Base-by-base conservation (phyloP, 2,888 invertebrate species). In the Cryptocephalus primarius region DNA sequence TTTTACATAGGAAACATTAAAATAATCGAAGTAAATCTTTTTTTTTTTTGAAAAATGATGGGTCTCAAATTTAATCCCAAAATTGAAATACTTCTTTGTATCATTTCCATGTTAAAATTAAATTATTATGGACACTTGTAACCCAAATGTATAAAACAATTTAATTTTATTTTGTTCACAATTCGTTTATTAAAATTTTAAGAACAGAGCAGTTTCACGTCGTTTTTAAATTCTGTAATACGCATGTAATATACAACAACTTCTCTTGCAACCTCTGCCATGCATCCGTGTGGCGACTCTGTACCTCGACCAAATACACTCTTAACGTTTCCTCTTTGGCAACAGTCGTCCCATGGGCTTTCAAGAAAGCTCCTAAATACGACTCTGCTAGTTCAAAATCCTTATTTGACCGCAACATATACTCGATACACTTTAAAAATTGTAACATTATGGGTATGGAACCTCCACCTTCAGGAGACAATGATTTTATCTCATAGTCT, bases 371-470 rank as follows among this genome's bases (percentile, higher is more conserved):
- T 40, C 84, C 83, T 49, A 96, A 75, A 70, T 94, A 96, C 0
- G 94, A 83, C 65, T 95, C 90, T 0, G 85, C 83, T 46, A 95
- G 71, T 72, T 97, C 96, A 69, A 92, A 96, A 71, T 94, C 81
- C 51, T 68, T 77, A 60, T 88, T 88, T 2, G 80, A 82, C 55
- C 77, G 73, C 34, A 96, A 73, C 74, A 86, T 82, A 46, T 72
- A 72, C 47, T 78, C 73, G 14, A 94, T 69, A 70, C 88, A 79
- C 57, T 79, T 76, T 45, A 95, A 70, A 71, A 93, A 95, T 56
- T 85, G 80, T 33, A 79, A 66, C 80, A 95, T 79, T 1, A 89
- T 73, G 32, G 76, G 72, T 8, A 77, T 61, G 0, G 84, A 82
- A 0, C 86, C 89, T 4, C 85, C 87, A 6, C 85, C 87, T 46